Evolutionary conservation across 1,140 invertebrate genomes (phyloP).

Genomic region (Odontomachus brunneus): DNA sequence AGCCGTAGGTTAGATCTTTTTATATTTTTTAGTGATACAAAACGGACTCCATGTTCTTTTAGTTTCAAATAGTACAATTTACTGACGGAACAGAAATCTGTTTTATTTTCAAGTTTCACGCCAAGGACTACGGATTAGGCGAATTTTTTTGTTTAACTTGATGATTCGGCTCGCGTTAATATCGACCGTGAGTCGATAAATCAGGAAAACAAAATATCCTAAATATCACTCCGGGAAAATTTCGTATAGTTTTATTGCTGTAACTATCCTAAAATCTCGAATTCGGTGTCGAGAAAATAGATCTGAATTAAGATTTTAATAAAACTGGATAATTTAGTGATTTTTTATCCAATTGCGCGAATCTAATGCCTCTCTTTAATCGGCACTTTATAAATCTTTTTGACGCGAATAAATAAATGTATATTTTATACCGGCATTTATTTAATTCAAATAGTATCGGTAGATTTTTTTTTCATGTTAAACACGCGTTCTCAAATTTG

Average conservation of each 20-base stretch:
- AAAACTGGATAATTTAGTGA: not conserved
- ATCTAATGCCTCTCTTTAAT: not conserved
- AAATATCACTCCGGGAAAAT: not conserved
- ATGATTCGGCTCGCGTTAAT: no score
- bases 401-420: not conserved
- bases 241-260: not conserved
- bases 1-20: no score
- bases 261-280: not conserved
- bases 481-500: conserved; percentile 34
- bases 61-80: no score
- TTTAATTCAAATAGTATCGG: conserved; percentile 14
- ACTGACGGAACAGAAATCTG: no score
- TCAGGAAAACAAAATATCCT: not conserved
- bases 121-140: no score
- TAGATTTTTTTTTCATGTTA: not conserved
- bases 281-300: not conserved
- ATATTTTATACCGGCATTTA: not conserved
- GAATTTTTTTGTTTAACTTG: no score
- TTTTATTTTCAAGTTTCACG: no score
- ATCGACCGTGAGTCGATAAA: conserved; percentile 20
- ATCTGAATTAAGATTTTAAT: conserved; percentile 3
- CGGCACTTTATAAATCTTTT: not conserved
- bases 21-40: no score
- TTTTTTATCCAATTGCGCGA: not conserved
- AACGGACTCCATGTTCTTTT: no score